Conservation (phyloP, 2,888 invertebrate genomes). For the Chaetogeoica ovagalla region DNA sequence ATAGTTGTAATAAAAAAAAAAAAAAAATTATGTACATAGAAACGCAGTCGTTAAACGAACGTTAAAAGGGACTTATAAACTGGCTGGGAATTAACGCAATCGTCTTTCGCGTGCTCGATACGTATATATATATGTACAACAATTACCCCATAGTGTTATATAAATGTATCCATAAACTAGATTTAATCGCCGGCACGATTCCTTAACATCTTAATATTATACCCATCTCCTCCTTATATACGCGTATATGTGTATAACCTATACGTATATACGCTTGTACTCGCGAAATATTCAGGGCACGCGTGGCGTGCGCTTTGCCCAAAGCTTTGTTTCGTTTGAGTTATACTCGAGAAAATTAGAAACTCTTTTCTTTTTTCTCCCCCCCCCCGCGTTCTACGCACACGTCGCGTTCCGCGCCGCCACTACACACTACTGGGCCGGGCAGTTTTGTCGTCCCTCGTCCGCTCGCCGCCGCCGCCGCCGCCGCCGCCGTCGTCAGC, state of each 20-base stretch:
- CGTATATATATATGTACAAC: too few relatives aligned
- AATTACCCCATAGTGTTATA: constrained; percentile 19
- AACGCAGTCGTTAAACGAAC: constrained; percentile 20
- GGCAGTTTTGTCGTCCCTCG: not conserved
- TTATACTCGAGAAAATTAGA: constrained; percentile 40
- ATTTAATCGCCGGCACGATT: constrained; percentile 45
- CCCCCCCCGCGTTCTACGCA: not conserved
- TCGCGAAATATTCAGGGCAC: constrained; percentile 43
- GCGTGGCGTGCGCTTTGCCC: constrained; percentile 32
- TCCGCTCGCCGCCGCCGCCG: not conserved
- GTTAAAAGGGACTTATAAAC: constrained; percentile 21
- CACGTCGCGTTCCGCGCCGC: not conserved
- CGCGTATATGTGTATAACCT: not conserved
- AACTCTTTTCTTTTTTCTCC: constrained; percentile 9
- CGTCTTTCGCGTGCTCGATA: constrained; percentile 17
- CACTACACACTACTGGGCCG: not conserved
- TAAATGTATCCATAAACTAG: constrained; percentile 47
- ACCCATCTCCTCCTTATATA: not conserved
- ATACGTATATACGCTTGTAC: too few relatives aligned
- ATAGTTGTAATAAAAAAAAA: constrained; percentile 11
- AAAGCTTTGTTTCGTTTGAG: constrained; percentile 37
- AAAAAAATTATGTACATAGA: not conserved
- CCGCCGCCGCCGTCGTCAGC: not conserved
- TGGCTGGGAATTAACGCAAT: constrained; percentile 23
- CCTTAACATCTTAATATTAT: not conserved